These are phyloP conservation scores for Podarcis lilfordi DNA, from an alignment of 2,797 vertebrate species.

Conservation along the genomic window DNA sequence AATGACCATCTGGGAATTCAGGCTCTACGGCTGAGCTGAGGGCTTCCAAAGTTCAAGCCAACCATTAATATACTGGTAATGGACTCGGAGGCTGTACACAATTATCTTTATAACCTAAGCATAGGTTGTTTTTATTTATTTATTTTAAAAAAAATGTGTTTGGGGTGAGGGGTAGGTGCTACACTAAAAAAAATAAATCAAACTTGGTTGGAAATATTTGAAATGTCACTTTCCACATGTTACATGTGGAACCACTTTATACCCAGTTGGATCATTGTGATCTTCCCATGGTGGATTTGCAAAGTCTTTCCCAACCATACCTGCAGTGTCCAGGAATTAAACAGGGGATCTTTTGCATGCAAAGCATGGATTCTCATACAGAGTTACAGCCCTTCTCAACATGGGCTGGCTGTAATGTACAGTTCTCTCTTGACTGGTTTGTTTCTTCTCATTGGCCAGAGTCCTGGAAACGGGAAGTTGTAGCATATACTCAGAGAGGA, in stretches of 20 bases:
- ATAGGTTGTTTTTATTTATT: too few species aligned
- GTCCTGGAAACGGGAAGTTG: neutral
- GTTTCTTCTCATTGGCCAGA: neutral
- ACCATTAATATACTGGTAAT: constrained; percentile 72
- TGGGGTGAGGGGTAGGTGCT: too few species aligned
- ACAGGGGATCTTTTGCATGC: too few species aligned
- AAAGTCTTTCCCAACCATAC: neutral
- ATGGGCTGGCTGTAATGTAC: neutral
- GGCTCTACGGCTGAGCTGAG: constrained; percentile 61
- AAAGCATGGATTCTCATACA: too few species aligned
- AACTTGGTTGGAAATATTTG: constrained; percentile 7
- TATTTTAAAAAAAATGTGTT: too few species aligned
- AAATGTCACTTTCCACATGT: neutral
- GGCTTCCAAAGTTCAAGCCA: constrained; percentile 71
- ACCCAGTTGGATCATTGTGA: neutral
- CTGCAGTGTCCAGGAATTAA: too few species aligned
- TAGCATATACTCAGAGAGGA: neutral
- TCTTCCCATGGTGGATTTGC: neutral
- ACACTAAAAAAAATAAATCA: neutral
- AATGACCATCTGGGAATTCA: constrained; percentile 76
- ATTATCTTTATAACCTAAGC: constrained; percentile 69
- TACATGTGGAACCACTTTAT: constrained; percentile 59
- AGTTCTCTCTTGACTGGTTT: constrained; percentile 41
- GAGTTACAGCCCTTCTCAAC: too few species aligned
- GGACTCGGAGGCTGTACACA: constrained; percentile 67